Conservation (phyloP, 2,888 invertebrate genomes). For the Drosophila hamatofila region DNA sequence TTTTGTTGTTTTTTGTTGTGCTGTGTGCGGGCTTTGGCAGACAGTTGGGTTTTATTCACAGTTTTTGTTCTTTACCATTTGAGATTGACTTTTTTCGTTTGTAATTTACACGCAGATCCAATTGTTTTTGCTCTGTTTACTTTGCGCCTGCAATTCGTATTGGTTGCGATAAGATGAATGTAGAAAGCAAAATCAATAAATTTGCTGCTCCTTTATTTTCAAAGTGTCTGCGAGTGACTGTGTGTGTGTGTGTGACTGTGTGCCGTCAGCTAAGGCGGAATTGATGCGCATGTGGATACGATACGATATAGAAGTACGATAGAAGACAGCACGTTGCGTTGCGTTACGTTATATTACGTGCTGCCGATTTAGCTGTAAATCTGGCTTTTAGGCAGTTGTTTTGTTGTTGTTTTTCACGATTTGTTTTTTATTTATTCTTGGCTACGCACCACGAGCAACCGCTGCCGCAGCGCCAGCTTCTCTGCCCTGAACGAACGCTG, state of each 20-base stretch:
- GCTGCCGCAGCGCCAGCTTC: slow-evolving; percentile 45
- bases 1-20: slow-evolving; percentile 1
- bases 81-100: slow-evolving; percentile 69
- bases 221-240: not conserved
- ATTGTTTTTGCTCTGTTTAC: slow-evolving; percentile 34
- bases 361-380: slow-evolving; percentile 29
- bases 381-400: slow-evolving; percentile 19
- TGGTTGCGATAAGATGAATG: slow-evolving; percentile 38
- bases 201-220: slow-evolving; percentile 28
- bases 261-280: slow-evolving; percentile 21
- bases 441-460: slow-evolving; percentile 44
- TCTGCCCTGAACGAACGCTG: slow-evolving; percentile 21
- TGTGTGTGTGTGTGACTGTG: not conserved
- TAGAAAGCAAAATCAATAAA: slow-evolving; percentile 55
- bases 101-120: slow-evolving; percentile 45
- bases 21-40: slow-evolving; percentile 23
- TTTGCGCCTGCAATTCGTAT: slow-evolving; percentile 37
- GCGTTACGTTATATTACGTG: slow-evolving; percentile 9
- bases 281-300: slow-evolving; percentile 29
- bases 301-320: slow-evolving; percentile 7
- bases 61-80: slow-evolving; percentile 73
- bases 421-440: slow-evolving; percentile 21
- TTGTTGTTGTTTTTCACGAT: not conserved
- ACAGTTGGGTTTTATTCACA: slow-evolving; percentile 44
- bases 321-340: not conserved